Evolutionary conservation across 1,140 invertebrate species (phyloP).

Genomic region (Archivesica marissinica): DNA sequence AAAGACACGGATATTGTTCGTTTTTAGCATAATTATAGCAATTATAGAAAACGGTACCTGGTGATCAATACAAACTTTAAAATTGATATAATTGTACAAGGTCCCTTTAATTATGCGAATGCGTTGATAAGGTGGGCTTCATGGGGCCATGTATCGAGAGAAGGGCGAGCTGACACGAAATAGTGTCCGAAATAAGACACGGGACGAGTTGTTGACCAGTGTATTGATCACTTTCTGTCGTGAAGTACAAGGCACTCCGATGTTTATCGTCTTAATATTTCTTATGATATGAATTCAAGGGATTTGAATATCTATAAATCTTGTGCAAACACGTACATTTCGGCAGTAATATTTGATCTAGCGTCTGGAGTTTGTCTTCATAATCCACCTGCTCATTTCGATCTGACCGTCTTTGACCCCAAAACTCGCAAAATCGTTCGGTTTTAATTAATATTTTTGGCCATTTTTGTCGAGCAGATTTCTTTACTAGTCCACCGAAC

Average conservation of each 20-base stretch:
- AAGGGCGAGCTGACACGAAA: constrained; percentile 1
- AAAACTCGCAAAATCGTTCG: background rate
- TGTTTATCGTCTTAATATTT: background rate
- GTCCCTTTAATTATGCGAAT: background rate
- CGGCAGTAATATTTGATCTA: constrained; percentile 2
- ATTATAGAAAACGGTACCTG: background rate
- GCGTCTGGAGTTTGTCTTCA: constrained; percentile 6
- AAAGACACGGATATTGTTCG: background rate
- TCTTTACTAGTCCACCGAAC: background rate
- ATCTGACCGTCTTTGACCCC: constrained; percentile 6
- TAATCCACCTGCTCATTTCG: background rate
- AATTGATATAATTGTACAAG: background rate
- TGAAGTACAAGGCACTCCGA: too few species aligned
- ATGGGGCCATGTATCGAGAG: background rate
- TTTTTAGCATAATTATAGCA: background rate
- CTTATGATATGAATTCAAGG: background rate
- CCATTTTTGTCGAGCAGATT: background rate
- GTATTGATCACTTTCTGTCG: background rate
- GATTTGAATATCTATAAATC: background rate
- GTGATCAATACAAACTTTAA: background rate
- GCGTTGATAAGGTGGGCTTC: background rate
- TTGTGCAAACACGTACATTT: constrained; percentile 15
- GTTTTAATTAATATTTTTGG: constrained; percentile 11
- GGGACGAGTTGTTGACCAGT: background rate
- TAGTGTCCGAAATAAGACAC: background rate